A percentile compares a stretch with the other conserved stretches of the same genome.
Evolutionary conservation across 2,113 vertebrate genomes (phyloP).

Genomic region (Reinhardtius hippoglossoides): DNA sequence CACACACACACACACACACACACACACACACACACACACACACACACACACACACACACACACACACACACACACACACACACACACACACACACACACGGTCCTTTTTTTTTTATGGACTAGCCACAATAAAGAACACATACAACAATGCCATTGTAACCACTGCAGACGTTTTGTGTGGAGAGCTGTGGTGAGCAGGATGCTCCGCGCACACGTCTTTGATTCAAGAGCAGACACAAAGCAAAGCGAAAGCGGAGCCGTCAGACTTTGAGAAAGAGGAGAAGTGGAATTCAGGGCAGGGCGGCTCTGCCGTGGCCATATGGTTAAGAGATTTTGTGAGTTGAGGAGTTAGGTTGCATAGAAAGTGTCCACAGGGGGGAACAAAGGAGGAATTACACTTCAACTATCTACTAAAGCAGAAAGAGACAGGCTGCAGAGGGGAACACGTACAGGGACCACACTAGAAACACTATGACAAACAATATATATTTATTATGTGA

Average conservation of each 20-base stretch:
- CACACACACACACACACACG: no score
- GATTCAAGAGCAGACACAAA: constrained; percentile 43
- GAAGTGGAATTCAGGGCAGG: constrained; percentile 47
- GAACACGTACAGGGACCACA: constrained; percentile 14
- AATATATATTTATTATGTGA: neutral
- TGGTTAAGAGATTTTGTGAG: constrained; percentile 66
- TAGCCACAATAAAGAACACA: constrained; percentile 27
- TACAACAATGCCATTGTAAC: constrained; percentile 19
- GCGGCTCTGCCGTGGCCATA: constrained; percentile 57
- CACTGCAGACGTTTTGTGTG: constrained; percentile 27
- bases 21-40: no score
- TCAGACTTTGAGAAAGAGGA: constrained; percentile 34
- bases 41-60: constrained; percentile 11
- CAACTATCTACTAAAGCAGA: constrained; percentile 35
- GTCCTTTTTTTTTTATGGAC: constrained; percentile 47
- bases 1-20: no score
- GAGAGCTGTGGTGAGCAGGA: constrained; percentile 20
- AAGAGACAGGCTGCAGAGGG: constrained; percentile 25
- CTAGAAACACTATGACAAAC: neutral
- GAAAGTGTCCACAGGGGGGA: constrained; percentile 40
- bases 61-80: neutral
- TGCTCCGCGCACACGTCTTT: neutral
- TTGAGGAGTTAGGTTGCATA: constrained; percentile 55
- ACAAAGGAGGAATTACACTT: constrained; percentile 44
- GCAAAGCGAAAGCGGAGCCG: constrained; percentile 45